Evolutionary conservation across 2,888 invertebrate species (phyloP), one percentile per base, ranked within the genome.

Genomic region (Drosophila picticornis): DNA sequence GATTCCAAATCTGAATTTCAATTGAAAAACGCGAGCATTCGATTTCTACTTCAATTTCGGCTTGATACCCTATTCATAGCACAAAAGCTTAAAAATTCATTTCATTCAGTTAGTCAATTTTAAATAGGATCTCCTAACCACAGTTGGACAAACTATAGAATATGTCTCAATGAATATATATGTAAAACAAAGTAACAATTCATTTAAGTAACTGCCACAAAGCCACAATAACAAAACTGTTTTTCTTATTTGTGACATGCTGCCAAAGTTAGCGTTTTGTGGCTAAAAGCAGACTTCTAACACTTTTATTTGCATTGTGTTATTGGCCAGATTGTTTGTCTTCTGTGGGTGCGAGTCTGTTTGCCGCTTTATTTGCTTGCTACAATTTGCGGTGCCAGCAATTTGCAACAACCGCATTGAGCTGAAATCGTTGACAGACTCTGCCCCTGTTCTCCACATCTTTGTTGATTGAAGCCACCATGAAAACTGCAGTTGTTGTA

Each of bases 391-490:
- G 72, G 76, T 76, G 63, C 57, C 48, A 43, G 50, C 65, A 59
- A 69, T 77, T 77, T 62, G 57, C 59, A 69, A 46, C 68, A 58
- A 62, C 48, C 53, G 48, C 57, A 38, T 11, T 10, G 36, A n/a
- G n/a, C 25, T 27, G 29, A 48, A 51, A 43, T 43, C 27, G 48
- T 48, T 38, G 69, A 43, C 56, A n/a, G 58, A 22, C 32, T 19
- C 38, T 43, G 22, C 7, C 19, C 32, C 46, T n/a, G 38, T 34
- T 32, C 29, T 31, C 16, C 16, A 19, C 31, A 13, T 48, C 29
- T 34, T 25, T 51, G 59, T 59, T 75, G 80, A 77, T 72, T 69
- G 71, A 71, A 72, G 56, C 71, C 72, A 75, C 64, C 69, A 63
- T 55, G 74, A 52, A 83, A 80, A 81, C 64, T 68, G 69, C 50